Evolutionary conservation across 2,797 vertebrate genomes (phyloP).

Genomic region (Liasis olivaceus): DNA sequence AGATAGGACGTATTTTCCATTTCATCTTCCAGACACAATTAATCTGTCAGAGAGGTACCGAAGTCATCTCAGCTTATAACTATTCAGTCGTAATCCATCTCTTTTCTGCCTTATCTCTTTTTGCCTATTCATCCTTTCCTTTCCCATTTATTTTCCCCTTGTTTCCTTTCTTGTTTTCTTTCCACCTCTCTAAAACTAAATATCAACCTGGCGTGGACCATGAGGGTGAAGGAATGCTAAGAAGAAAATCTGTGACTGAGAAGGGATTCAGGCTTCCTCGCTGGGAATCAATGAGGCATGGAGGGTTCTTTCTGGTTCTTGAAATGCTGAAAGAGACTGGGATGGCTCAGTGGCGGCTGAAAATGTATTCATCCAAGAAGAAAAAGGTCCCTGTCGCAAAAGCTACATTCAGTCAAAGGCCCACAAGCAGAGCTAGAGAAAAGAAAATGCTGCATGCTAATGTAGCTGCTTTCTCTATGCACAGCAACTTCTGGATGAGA

Average conservation of each 20-base stretch:
- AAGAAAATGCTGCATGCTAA: conserved; percentile 1
- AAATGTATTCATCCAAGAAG: background rate
- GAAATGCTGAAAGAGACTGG: conserved; percentile 36
- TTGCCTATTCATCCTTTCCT: conserved; percentile 8
- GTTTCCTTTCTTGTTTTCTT: conserved; percentile 2
- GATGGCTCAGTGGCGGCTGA: background rate
- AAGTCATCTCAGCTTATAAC: background rate
- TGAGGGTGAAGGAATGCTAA: conserved; percentile 45
- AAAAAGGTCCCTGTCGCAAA: background rate
- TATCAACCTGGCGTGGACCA: conserved; percentile 38
- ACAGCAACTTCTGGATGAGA: background rate
- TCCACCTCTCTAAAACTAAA: conserved; percentile 54
- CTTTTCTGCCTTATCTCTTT: conserved; percentile 13
- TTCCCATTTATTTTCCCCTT: background rate
- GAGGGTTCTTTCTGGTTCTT: background rate
- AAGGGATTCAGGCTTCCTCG: conserved; percentile 30
- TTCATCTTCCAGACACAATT: background rate
- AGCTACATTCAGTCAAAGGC: background rate
- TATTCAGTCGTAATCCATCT: background rate
- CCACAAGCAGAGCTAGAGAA: background rate
- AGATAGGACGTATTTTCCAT: background rate
- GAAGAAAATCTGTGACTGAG: conserved; percentile 40
- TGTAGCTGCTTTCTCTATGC: conserved; percentile 11
- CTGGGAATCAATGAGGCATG: conserved; percentile 51
- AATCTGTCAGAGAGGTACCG: background rate